A percentile compares a stretch with the other conserved stretches of the same genome.
Evolutionary conservation across 2,113 vertebrate species (phyloP).

Genomic region (Lanius ludovicianus): DNA sequence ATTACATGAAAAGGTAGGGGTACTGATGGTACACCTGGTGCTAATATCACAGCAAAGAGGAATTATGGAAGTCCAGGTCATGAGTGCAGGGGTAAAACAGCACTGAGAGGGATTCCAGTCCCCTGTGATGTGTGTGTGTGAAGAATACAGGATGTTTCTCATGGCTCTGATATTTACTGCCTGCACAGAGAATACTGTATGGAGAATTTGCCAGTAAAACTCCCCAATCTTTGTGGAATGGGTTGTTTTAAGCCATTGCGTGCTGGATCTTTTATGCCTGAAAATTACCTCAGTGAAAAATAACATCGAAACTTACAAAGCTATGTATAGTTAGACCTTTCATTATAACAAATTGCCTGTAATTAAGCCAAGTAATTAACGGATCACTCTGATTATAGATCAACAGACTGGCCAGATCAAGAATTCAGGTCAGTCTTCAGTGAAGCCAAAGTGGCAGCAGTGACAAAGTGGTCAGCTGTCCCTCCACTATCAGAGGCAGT

Average conservation of each 20-base stretch:
- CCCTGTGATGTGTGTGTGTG: background rate
- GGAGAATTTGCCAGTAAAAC: background rate
- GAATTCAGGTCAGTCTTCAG: slow-evolving; percentile 22
- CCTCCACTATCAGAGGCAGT: background rate
- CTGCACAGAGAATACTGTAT: background rate
- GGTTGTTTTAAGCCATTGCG: background rate
- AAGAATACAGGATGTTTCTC: background rate
- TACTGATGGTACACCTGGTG: background rate
- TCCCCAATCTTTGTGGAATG: background rate
- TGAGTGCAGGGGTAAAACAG: background rate
- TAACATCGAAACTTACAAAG: background rate
- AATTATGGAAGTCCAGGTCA: background rate
- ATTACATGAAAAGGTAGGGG: slow-evolving; percentile 19
- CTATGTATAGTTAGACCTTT: background rate
- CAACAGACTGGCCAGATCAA: background rate
- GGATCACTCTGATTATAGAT: background rate
- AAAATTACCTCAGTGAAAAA: background rate
- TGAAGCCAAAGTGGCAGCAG: background rate
- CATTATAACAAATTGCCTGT: background rate
- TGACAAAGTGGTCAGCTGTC: background rate
- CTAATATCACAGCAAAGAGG: slow-evolving; percentile 1
- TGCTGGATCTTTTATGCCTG: background rate
- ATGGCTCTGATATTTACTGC: background rate
- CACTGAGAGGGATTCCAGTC: background rate
- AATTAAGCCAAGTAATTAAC: slow-evolving; percentile 23